Conservation (phyloP, 2,113 vertebrate species). For the Pelecanus crispus region DNA sequence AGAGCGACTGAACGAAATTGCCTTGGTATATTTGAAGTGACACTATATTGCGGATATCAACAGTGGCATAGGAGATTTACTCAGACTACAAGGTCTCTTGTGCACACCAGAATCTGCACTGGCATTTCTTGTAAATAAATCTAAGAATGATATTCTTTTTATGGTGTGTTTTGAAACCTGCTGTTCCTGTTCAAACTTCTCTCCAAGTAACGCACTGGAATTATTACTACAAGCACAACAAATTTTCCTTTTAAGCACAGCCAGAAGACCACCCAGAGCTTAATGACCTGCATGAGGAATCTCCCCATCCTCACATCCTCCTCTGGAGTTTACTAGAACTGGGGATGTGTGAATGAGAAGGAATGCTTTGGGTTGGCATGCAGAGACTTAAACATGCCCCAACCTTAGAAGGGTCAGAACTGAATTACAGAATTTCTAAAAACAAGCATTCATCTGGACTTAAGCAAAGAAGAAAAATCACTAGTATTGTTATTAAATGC, state of each 20-base stretch:
- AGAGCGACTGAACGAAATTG: not conserved
- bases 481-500: not conserved
- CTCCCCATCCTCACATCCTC: not conserved
- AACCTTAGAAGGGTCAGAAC: not conserved
- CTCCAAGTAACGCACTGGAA: not conserved
- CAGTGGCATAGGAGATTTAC: not conserved
- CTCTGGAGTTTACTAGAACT: not conserved
- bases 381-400: not conserved
- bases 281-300: not conserved
- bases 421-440: not conserved
- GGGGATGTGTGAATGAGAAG: not conserved
- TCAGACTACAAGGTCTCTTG: not conserved
- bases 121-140: slow-evolving; percentile 57
- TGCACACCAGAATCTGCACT: not conserved
- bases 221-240: slow-evolving; percentile 25
- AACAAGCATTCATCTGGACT: not conserved
- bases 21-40: not conserved
- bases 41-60: not conserved
- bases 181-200: slow-evolving; percentile 31
- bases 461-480: not conserved
- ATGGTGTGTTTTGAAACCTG: slow-evolving; percentile 26
- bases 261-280: slow-evolving; percentile 28
- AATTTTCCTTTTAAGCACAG: not conserved
- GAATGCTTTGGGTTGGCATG: not conserved
- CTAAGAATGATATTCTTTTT: slow-evolving; percentile 11